Evolutionary conservation across 2,888 invertebrate species (phyloP), one percentile per base, ranked within the genome.

Genomic region (Noctua janthina): DNA sequence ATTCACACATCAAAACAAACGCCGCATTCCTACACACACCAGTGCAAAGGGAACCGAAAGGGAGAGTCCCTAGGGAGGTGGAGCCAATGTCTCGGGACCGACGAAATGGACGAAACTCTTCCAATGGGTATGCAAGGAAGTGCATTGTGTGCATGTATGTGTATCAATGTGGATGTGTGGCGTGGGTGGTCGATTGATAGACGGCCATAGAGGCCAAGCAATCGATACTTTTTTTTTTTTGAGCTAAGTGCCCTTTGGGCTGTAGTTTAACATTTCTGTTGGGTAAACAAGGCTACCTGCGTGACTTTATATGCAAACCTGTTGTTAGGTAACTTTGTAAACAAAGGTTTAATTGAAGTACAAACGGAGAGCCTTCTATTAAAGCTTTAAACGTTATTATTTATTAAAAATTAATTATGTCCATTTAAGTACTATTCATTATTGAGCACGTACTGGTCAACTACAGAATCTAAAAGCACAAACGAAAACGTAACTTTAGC

Each of bases 51-150:
- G 87, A 88, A 88, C 88, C 89, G 95, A 96, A 95, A 96, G 96
- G 96, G 97, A 96, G 95, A 96, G 96, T 97, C 97, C 96, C 97
- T 85, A 78, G 97, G 97, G 96, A 97, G 97, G 96, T 93, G 96
- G 97, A 93, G 97, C 96, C 94, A 96, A 93, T 93, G 96, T 95
- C 96, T 95, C 94, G 93, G 94, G 93, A 93, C 89, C 93, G 93
- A 94, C 93, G 92, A 95, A 95, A 96, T 95, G 96, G 96, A 94
- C 95, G 95, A 93, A 93, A 93, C 92, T 93, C 93, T 95, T 94
- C 94, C 95, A 93, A 95, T 96, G 94, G 95, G 94, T 95, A 95
- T 95, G 96, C 96, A 96, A 95, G 95, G 95, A 95, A 96, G 93
- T 96, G 96, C 96, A 96, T 93, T 94, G 92, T 93, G 90, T 92